Percentiles rank a stretch among this genome's conserved stretches.
phyloP scores from a whole-genome alignment of 2,888 invertebrate species.

The Laothoe populi region DNA sequence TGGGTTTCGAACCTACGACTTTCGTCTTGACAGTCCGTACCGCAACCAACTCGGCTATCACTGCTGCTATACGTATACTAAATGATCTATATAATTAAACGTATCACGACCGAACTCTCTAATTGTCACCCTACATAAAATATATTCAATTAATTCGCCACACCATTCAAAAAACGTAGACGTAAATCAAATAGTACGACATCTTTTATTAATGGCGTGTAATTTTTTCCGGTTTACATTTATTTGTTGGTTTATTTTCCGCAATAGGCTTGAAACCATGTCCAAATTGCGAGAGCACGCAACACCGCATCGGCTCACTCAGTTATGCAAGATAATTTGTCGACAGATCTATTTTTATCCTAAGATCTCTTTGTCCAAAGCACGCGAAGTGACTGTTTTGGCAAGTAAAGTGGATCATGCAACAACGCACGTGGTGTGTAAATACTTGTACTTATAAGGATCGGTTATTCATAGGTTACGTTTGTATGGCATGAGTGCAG shows the following conservation, averaged over 20 bases:
- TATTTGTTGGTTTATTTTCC: constrained; percentile 62
- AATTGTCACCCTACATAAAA: neutral
- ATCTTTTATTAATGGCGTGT: constrained; percentile 44
- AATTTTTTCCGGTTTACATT: constrained; percentile 54
- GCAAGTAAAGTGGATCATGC: constrained; percentile 21
- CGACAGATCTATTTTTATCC: constrained; percentile 37
- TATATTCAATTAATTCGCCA: constrained; percentile 10
- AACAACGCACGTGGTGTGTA: constrained; percentile 2
- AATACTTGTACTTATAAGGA: neutral
- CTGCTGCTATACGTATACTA: no score
- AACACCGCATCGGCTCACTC: constrained; percentile 42
- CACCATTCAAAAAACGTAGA: constrained; percentile 37
- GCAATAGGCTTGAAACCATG: constrained; percentile 70
- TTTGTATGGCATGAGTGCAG: constrained; percentile 20
- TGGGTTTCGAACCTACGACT: no score
- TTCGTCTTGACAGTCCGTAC: no score
- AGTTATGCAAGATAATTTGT: constrained; percentile 60
- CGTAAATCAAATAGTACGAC: constrained; percentile 35
- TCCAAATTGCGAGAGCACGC: constrained; percentile 59
- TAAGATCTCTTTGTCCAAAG: constrained; percentile 29
- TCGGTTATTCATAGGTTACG: neutral
- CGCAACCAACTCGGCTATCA: no score
- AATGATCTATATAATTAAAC: no score
- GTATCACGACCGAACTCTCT: neutral
- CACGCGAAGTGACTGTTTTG: constrained; percentile 33